These are phyloP conservation scores for Eupleurogrammus muticus DNA, from an alignment of 2,797 vertebrate genomes.

Conservation along the genomic window DNA sequence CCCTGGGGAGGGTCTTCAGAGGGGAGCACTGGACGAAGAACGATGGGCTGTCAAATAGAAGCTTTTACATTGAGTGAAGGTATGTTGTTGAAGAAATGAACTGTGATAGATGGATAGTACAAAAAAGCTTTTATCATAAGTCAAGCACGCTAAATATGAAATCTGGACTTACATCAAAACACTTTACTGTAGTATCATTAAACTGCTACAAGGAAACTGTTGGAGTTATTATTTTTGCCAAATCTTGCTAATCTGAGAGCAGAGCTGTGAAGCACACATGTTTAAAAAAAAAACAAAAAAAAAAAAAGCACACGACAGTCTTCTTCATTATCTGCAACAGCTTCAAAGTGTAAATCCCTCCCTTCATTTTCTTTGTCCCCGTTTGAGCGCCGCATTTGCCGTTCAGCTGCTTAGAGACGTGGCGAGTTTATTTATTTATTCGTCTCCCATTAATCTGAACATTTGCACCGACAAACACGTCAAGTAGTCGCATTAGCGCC, in stretches of 20 bases:
- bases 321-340: constrained; percentile 50
- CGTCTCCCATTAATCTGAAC: constrained; percentile 78
- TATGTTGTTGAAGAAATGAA: neutral
- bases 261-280: constrained; percentile 16
- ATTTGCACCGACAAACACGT: constrained; percentile 75
- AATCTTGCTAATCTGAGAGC: constrained; percentile 29
- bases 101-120: neutral
- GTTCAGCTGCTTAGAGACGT: constrained; percentile 71
- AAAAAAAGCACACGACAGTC: constrained; percentile 24
- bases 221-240: constrained; percentile 11
- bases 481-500: constrained; percentile 79
- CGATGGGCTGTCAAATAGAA: constrained; percentile 8
- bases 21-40: constrained; percentile 11
- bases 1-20: constrained; percentile 32
- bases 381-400: constrained; percentile 46
- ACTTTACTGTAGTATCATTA: neutral
- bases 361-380: constrained; percentile 55
- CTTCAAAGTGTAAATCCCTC: constrained; percentile 65
- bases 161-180: constrained; percentile 14
- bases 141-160: neutral
- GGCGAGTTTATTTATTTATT: constrained; percentile 79
- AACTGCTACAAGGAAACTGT: neutral
- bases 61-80: neutral
- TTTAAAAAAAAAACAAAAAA: constrained; percentile 2
- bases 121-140: neutral